Evolutionary conservation across 64 coral and sea anemone genomes (phyloP).

Genomic region (Acropora tenuis): DNA sequence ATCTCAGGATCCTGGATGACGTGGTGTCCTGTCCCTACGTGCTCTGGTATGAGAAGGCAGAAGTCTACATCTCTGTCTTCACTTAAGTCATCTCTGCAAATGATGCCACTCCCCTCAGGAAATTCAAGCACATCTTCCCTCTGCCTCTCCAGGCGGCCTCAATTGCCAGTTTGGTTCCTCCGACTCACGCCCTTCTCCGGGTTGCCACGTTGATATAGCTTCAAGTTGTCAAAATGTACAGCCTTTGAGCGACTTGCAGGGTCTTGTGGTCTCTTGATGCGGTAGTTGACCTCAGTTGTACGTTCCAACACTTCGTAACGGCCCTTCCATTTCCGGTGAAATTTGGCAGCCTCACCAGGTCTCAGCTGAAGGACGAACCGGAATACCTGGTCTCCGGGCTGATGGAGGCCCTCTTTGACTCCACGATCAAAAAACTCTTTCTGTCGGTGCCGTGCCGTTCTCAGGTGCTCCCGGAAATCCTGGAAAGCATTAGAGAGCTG

Average conservation of each 20-base stretch:
- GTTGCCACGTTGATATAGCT: constrained; percentile 48
- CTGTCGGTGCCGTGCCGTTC: constrained; percentile 35
- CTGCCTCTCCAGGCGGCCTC: neutral
- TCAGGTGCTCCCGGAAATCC: constrained; percentile 55
- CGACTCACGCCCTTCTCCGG: neutral
- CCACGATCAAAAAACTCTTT: constrained; percentile 54
- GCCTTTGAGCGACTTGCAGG: constrained; percentile 15
- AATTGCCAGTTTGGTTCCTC: neutral
- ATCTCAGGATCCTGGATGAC: neutral
- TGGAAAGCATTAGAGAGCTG: constrained; percentile 35
- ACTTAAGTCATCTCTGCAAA: neutral
- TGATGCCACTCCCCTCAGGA: constrained; percentile 5
- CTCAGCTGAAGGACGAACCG: constrained; percentile 39
- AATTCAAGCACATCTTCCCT: constrained; percentile 7
- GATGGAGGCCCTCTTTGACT: constrained; percentile 30
- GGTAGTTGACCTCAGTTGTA: constrained; percentile 30
- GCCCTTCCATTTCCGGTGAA: constrained; percentile 58
- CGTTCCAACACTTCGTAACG: constrained; percentile 53
- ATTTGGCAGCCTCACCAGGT: constrained; percentile 54
- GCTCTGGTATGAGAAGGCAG: neutral
- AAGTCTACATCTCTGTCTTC: constrained; percentile 7
- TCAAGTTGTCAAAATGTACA: constrained; percentile 67
- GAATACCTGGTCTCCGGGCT: constrained; percentile 47
- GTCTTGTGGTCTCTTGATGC: constrained; percentile 35
- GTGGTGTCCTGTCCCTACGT: neutral